These are phyloP conservation scores for Amblyteles armatorius DNA, from an alignment of 2,888 invertebrate species.

Conservation along the genomic window DNA sequence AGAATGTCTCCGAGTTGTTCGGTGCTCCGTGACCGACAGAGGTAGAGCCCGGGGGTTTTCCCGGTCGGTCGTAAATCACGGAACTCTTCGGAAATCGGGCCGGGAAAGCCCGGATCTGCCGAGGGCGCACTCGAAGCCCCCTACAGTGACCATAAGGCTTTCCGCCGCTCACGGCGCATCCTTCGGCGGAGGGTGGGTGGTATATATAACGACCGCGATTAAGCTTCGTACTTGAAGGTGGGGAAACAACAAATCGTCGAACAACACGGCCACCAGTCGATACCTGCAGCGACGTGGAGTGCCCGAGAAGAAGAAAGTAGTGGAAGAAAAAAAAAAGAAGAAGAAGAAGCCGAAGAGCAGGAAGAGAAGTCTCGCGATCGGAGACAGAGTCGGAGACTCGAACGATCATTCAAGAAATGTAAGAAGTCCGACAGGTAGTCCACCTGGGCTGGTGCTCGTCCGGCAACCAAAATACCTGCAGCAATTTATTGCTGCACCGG, in stretches of 20 bases:
- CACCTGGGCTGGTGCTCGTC: slow-evolving; percentile 4
- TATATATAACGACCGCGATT: slow-evolving; percentile 57
- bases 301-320: not conserved
- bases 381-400: slow-evolving; percentile 1
- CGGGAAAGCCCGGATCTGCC: slow-evolving; percentile 38
- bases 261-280: slow-evolving; percentile 77
- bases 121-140: slow-evolving; percentile 43
- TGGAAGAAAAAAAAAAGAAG: not conserved
- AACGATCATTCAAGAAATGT: not conserved
- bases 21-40: not conserved
- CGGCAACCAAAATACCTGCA: slow-evolving; percentile 1
- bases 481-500: slow-evolving; percentile 37
- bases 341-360: not conserved
- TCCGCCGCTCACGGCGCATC: slow-evolving; percentile 19
- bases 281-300: slow-evolving; percentile 70
- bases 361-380: slow-evolving; percentile 30
- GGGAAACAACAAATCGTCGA: slow-evolving; percentile 69
- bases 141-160: slow-evolving; percentile 28
- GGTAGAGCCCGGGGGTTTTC: slow-evolving; percentile 46
- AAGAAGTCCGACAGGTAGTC: slow-evolving; percentile 38
- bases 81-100: slow-evolving; percentile 41
- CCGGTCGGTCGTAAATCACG: slow-evolving; percentile 60
- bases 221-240: slow-evolving; percentile 53
- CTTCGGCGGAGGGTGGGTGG: not conserved
- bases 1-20: not conserved